Conservation (phyloP, 2,113 vertebrate species). For the Campylomormyrus numenius region DNA sequence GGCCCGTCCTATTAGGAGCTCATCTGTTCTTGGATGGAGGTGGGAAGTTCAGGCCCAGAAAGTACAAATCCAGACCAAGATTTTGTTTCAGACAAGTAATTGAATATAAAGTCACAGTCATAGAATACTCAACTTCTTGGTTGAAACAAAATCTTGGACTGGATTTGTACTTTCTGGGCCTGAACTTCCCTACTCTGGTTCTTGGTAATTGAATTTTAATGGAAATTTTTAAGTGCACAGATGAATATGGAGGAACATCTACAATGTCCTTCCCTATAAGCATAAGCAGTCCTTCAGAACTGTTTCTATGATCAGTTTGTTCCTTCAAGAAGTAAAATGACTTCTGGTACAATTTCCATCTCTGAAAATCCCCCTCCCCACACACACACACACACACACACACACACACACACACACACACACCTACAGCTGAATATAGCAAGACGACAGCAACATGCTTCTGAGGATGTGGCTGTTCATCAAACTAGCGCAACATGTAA, state of each 20-base stretch:
- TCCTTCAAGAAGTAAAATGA: conserved; percentile 70
- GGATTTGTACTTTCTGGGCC: too few species aligned
- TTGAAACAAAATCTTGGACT: too few species aligned
- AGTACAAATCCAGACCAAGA: too few species aligned
- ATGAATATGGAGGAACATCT: conserved; percentile 43
- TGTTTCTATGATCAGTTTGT: conserved; percentile 68
- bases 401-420: too few species aligned
- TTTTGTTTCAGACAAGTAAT: too few species aligned
- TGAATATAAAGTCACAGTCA: too few species aligned
- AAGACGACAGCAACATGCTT: neutral
- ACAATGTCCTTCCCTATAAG: conserved; percentile 56
- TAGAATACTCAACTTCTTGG: too few species aligned
- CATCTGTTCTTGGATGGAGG: neutral
- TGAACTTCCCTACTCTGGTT: neutral
- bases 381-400: too few species aligned
- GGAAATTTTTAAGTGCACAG: neutral
- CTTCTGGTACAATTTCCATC: conserved; percentile 65
- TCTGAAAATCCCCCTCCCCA: conserved; percentile 44
- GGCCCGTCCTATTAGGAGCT: neutral
- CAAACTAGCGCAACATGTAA: neutral
- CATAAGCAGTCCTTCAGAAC: conserved; percentile 40
- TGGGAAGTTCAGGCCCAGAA: too few species aligned
- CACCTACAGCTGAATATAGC: neutral
- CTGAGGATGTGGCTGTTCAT: neutral
- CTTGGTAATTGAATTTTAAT: neutral